Evolutionary conservation across 2,113 vertebrate species (phyloP).

Genomic region (Chaetodon trifascialis): DNA sequence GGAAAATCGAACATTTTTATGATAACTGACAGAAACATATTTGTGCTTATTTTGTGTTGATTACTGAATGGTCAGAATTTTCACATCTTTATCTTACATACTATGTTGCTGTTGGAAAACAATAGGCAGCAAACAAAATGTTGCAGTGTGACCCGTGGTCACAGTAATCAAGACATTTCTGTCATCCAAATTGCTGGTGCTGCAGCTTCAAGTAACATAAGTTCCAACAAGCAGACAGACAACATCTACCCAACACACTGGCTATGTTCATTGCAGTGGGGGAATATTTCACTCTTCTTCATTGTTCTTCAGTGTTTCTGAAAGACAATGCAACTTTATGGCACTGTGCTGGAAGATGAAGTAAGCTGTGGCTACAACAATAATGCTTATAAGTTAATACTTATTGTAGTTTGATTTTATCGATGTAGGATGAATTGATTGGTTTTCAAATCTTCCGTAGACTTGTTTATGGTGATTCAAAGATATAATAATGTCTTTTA

Average conservation of each 20-base stretch:
- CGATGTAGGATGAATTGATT: not conserved
- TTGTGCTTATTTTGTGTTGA: not conserved
- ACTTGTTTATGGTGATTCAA: not conserved
- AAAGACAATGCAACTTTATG: no score
- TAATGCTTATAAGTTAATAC: not conserved
- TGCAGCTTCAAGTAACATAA: not conserved
- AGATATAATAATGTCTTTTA: not conserved
- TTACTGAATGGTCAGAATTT: not conserved
- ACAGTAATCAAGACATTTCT: not conserved
- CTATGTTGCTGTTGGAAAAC: not conserved
- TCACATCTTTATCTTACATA: not conserved
- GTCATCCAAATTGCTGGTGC: no score
- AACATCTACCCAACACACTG: not conserved
- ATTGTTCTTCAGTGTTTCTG: no score
- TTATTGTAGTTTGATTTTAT: not conserved
- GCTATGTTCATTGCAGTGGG: not conserved
- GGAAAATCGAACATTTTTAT: no score
- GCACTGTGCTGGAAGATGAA: not conserved
- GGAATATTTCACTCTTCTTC: not conserved
- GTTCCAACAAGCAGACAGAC: not conserved
- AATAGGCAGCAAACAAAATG: not conserved
- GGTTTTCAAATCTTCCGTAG: not conserved
- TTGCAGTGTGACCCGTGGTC: no score
- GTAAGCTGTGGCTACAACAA: not conserved
- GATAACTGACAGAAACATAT: not conserved